Percentiles rank a stretch among this genome's conserved stretches.
phyloP scores from a whole-genome alignment of 1,140 invertebrate species.

The Papilio glaucus region DNA sequence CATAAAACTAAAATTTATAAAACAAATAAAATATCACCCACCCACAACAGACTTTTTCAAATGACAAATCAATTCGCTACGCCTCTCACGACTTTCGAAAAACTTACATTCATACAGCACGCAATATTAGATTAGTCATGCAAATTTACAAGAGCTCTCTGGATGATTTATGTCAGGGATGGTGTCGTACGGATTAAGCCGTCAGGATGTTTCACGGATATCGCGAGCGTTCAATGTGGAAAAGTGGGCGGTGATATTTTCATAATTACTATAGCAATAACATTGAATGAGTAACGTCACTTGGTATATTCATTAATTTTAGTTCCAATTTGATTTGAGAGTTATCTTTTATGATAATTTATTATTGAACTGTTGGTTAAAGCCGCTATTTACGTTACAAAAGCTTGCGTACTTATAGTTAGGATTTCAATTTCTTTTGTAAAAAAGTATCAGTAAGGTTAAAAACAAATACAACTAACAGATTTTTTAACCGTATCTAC shows the following conservation, averaged over 20 bases:
- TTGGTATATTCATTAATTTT: not conserved
- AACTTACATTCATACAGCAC: constrained; percentile 46
- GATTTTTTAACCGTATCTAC: no score
- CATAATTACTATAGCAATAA: constrained; percentile 37
- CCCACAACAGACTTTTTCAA: constrained; percentile 23
- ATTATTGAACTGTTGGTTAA: no score
- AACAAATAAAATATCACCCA: constrained; percentile 20
- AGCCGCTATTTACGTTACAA: no score
- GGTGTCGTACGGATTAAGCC: constrained; percentile 58
- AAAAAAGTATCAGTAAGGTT: no score
- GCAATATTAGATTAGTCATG: constrained; percentile 55
- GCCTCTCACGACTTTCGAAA: constrained; percentile 32
- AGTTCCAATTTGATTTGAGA: not conserved
- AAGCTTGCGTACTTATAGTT: no score
- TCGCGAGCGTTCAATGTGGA: constrained; percentile 41
- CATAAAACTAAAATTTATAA: constrained; percentile 9
- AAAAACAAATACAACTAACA: no score
- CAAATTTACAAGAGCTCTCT: constrained; percentile 45
- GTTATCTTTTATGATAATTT: not conserved
- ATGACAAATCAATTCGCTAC: constrained; percentile 22
- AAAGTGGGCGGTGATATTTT: constrained; percentile 39
- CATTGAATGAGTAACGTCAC: constrained; percentile 23
- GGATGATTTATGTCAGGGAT: constrained; percentile 48
- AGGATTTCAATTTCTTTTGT: no score
- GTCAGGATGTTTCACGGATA: constrained; percentile 64